Base-by-base conservation (phyloP, 2,797 vertebrate species). In the Urophycis tenuis region DNA sequence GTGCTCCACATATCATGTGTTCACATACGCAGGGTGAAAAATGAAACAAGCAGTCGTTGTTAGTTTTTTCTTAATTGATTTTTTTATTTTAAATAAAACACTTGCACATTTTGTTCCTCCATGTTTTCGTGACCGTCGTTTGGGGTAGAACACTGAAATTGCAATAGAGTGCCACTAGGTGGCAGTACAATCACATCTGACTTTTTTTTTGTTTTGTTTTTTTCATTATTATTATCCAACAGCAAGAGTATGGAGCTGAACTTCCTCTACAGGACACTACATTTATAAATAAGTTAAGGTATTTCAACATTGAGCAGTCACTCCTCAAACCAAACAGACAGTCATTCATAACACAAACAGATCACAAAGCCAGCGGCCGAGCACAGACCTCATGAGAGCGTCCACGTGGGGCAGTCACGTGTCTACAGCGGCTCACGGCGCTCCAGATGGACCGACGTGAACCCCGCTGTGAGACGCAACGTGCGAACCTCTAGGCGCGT, bases 211-310 rank as follows among this genome's bases (percentile, higher is more conserved):
- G 85, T 87, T 82, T 30, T 74, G n/a, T n/a, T 60, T 22, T 74
- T 74, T 22, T 33, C 31, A 87, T 89, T 76, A 76, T 89, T 88
- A 89, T 89, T 87, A 88, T 87, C 92, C 86, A 92, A 94, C 93
- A 95, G 92, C 89, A 93, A 90, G 86, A 91, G 90, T 90, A 94
- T 88, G 91, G 89, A 95, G 94, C 92, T 95, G 93, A 93, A 90
- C 88, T 95, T 96, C 92, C 92, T 94, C 93, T 95, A 94, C 88
- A 87, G 92, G 90, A 93, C 89, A 91, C 92, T 92, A 93, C 90
- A 85, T 91, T 93, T 87, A 94, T 93, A 96, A 95, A 95, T 97
- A 97, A 93, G 96, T 96, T 95, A 97, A 93, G 60, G 91, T 94
- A 95, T 95, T 94, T 95, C 93, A 94, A 96, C 92, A 95, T 90